These are phyloP conservation scores for Denticeps clupeoides DNA, from an alignment of 2,797 vertebrate species.

Conservation along the genomic window DNA sequence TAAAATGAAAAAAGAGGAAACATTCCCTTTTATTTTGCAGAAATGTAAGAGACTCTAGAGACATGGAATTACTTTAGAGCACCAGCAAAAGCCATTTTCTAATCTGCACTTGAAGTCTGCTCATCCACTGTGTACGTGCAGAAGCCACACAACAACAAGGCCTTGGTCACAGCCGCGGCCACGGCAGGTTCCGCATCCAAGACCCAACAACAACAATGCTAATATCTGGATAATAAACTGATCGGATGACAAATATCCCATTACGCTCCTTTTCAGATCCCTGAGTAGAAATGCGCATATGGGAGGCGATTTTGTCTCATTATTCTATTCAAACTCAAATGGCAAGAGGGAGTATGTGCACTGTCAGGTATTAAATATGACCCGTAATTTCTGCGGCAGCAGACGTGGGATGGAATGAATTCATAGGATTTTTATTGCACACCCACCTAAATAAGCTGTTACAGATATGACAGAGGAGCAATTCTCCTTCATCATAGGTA, in stretches of 20 bases:
- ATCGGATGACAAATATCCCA: conserved; percentile 17
- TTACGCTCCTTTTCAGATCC: conserved; percentile 14
- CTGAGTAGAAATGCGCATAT: conserved; percentile 16
- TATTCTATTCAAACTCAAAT: conserved; percentile 22
- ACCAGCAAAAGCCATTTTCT: conserved; percentile 15
- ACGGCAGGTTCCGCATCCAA: conserved; percentile 6
- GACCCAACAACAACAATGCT: conserved; percentile 15
- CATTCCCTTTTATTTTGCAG: no score
- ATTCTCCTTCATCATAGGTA: conserved; percentile 25
- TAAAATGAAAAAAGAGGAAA: no score
- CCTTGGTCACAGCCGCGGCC: conserved; percentile 10
- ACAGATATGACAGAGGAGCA: conserved; percentile 27
- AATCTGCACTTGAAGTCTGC: conserved; percentile 10
- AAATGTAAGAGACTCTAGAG: no score
- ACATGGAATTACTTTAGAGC: background rate
- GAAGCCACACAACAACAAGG: conserved; percentile 10
- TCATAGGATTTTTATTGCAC: conserved; percentile 13
- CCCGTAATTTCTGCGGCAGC: conserved; percentile 16
- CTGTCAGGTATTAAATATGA: conserved; percentile 32
- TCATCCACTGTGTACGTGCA: conserved; percentile 3
- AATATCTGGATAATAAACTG: conserved; percentile 22
- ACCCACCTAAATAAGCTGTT: conserved; percentile 26
- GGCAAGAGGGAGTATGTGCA: conserved; percentile 11
- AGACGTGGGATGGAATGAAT: conserved; percentile 11
- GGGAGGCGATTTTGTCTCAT: conserved; percentile 12